Evolutionary conservation across 2,797 vertebrate species (phyloP), one percentile per base, ranked within the genome.

Genomic region (Pyrrhura leucotis): DNA sequence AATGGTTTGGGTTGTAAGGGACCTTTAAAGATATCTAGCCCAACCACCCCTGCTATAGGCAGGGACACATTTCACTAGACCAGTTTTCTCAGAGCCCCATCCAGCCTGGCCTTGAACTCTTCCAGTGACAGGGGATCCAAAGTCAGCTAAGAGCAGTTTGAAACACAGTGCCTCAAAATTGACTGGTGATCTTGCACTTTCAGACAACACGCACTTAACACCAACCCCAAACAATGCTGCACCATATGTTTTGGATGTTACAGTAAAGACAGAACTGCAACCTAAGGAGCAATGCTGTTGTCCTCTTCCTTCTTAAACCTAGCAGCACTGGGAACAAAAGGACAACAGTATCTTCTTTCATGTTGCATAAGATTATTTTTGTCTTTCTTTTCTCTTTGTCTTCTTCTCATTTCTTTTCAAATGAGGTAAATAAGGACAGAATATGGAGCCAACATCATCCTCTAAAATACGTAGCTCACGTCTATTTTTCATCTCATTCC

Each of bases 141-240:
- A 94, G 56, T 14, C 47, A 75, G 26, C 13, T 50, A 39, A 31
- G 42, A 61, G 42, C 6, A 72, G 21, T 35, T 22, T 47, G 39
- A 83, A 69, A 61, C 2, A 7, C 14, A 28, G 16, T 3, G 10
- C 12, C 31, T 67, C 25, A 40, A 47, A 63, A 75, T 12, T 42
- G 29, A 33, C 37, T 40, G 14, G 10, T n/a, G 6, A 84, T 45
- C 29, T 73, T 53, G 22, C 10, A 65, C 25, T 19, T 90, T 86
- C 59, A 82, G n/a, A 42, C 12, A 81, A 62, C 20, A 37, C 4
- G 29, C 7, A 54, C 17, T 31, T 10, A 66, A 66, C 5, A 28
- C 3, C 26, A 1, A 3, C 7, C 8, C 28, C 61, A 40, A 68
- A 29, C 8, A 78, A 39, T 1, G 2, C 44, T 25, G 31, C 1